These are phyloP conservation scores for Archips xylosteana DNA, from an alignment of 2,888 invertebrate species.

Conservation along the genomic window DNA sequence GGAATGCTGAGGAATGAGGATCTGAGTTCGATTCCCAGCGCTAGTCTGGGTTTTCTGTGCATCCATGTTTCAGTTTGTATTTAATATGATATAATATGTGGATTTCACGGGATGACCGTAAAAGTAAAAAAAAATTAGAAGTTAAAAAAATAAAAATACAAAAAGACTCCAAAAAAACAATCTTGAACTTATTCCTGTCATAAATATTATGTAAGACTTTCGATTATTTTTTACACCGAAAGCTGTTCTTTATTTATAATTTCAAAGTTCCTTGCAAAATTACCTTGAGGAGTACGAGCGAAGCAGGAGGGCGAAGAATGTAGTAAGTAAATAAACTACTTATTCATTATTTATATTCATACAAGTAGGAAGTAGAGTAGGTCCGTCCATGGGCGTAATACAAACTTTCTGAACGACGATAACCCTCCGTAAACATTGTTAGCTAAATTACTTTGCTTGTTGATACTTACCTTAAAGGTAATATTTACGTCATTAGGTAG, in stretches of 20 bases:
- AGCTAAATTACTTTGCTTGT: slow-evolving; percentile 22
- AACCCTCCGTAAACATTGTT: slow-evolving; percentile 27
- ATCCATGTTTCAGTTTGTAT: too few relatives aligned
- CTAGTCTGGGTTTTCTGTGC: too few relatives aligned
- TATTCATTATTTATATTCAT: neutral
- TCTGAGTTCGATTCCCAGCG: too few relatives aligned
- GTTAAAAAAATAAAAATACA: too few relatives aligned
- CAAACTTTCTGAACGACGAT: slow-evolving; percentile 1
- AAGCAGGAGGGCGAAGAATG: neutral
- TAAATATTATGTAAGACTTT: too few relatives aligned
- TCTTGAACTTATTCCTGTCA: too few relatives aligned
- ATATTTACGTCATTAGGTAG: neutral
- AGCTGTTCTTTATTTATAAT: neutral
- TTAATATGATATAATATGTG: too few relatives aligned
- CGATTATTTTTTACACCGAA: neutral
- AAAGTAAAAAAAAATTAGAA: too few relatives aligned
- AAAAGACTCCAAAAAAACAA: too few relatives aligned
- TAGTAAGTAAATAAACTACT: neutral
- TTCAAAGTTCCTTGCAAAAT: neutral
- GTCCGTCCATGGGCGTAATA: neutral
- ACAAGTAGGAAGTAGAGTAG: neutral
- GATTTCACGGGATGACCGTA: too few relatives aligned
- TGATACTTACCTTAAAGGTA: neutral
- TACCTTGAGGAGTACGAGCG: neutral
- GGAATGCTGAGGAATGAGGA: too few relatives aligned